Evolutionary conservation across 2,113 vertebrate genomes (phyloP).

Genomic region (Phrynosoma blainvillii): DNA sequence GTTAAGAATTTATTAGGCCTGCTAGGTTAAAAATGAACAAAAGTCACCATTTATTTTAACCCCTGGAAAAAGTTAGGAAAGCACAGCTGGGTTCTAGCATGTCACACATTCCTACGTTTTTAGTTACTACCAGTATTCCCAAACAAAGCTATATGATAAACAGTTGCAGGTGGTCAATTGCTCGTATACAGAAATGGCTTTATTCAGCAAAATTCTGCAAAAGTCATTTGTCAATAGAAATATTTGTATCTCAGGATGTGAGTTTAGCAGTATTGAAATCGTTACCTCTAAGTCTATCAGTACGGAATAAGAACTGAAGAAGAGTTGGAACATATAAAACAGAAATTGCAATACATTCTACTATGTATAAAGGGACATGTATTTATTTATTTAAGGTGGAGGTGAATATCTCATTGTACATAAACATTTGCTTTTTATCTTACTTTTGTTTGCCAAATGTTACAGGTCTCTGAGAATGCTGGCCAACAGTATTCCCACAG

Average conservation of each 20-base stretch:
- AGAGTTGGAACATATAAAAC: neutral
- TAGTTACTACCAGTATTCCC: slow-evolving; percentile 87
- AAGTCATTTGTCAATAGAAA: slow-evolving; percentile 71
- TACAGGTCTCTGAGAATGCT: neutral
- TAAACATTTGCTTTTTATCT: neutral
- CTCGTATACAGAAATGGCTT: slow-evolving; percentile 75
- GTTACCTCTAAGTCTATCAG: slow-evolving; percentile 39
- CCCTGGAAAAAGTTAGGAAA: slow-evolving; percentile 81
- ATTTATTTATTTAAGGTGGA: too few relatives aligned
- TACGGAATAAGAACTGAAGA: slow-evolving; percentile 3
- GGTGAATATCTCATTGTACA: too few relatives aligned
- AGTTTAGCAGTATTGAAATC: slow-evolving; percentile 51
- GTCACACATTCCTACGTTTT: slow-evolving; percentile 88
- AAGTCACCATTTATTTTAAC: slow-evolving; percentile 79
- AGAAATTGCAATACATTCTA: neutral
- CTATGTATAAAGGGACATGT: neutral
- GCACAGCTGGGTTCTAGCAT: slow-evolving; percentile 82
- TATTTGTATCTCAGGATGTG: slow-evolving; percentile 61
- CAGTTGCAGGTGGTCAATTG: slow-evolving; percentile 85
- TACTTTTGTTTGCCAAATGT: neutral
- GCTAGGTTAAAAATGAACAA: slow-evolving; percentile 70
- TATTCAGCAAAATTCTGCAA: slow-evolving; percentile 79
- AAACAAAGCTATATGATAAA: slow-evolving; percentile 80
- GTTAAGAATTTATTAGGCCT: slow-evolving; percentile 65
- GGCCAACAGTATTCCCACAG: neutral